Evolutionary conservation across 2,888 invertebrate genomes (phyloP).

Genomic region (Furcula furcula): DNA sequence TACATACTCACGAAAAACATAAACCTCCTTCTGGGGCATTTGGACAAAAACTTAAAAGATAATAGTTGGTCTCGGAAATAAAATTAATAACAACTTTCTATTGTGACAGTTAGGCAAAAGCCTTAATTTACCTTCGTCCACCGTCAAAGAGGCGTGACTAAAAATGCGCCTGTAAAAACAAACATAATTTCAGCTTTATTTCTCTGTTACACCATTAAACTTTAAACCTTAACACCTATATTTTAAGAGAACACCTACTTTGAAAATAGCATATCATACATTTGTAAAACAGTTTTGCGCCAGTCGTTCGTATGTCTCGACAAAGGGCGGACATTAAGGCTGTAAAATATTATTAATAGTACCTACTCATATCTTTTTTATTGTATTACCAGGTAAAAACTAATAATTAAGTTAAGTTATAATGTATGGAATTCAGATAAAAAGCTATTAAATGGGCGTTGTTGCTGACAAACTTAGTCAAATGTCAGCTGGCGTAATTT

Average conservation of each 20-base stretch:
- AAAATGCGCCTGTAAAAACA: conserved; percentile 36
- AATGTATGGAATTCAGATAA: not conserved
- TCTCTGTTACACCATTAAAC: not conserved
- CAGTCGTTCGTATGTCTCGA: conserved; percentile 48
- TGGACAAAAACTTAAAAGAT: no score
- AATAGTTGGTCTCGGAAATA: conserved; percentile 34
- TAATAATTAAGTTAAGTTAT: not conserved
- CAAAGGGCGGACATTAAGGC: conserved; percentile 52
- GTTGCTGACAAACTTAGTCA: no score
- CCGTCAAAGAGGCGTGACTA: conserved; percentile 45
- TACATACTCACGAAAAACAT: no score
- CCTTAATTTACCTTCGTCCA: conserved; percentile 50
- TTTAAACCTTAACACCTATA: accelerated
- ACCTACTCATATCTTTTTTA: conserved; percentile 31
- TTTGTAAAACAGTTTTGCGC: conserved; percentile 41
- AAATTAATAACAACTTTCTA: conserved; percentile 55
- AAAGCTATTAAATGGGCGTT: no score
- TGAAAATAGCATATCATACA: no score
- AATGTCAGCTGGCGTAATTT: no score
- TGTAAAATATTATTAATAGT: conserved; percentile 40
- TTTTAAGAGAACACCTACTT: no score
- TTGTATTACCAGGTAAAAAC: conserved; percentile 9
- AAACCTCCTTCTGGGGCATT: no score
- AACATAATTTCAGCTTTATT: conserved; percentile 14
- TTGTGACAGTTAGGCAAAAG: conserved; percentile 60